Evolutionary conservation across 2,797 vertebrate genomes (phyloP).

Genomic region (Sebastes paucispinis): DNA sequence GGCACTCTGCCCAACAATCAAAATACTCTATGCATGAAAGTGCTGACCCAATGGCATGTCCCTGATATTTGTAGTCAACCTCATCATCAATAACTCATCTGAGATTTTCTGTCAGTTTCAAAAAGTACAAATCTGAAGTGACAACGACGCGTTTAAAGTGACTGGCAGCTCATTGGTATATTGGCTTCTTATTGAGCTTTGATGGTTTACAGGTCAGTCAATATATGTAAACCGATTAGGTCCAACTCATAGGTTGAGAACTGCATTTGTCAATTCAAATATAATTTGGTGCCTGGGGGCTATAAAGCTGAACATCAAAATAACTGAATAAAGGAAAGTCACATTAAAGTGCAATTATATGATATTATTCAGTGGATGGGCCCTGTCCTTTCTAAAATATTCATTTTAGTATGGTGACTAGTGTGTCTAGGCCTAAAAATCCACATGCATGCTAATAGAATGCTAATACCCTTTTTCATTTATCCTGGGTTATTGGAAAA

Average conservation of each 20-base stretch:
- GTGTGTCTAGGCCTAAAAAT: not conserved
- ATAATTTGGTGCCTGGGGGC: not conserved
- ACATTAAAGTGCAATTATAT: not conserved
- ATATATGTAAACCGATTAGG: not conserved
- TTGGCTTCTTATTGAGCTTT: too few species aligned
- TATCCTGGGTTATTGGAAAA: constrained; percentile 25
- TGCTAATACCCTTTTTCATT: constrained; percentile 8
- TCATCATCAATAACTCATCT: not conserved
- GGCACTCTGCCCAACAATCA: not conserved
- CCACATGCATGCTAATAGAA: not conserved
- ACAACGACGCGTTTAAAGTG: not conserved
- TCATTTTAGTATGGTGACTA: not conserved
- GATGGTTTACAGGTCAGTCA: not conserved
- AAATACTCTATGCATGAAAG: not conserved
- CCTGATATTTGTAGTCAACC: not conserved
- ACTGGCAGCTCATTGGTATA: not conserved
- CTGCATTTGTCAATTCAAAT: not conserved
- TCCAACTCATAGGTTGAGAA: not conserved
- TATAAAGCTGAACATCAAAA: not conserved
- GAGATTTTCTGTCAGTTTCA: not conserved
- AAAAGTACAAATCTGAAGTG: not conserved
- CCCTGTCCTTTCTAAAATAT: not conserved
- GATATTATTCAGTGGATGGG: not conserved
- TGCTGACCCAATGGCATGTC: not conserved
- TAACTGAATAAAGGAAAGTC: not conserved